Percentiles rank a stretch among this genome's conserved stretches.
phyloP scores from a whole-genome alignment of 2,888 invertebrate genomes.

The Papilio elwesi region DNA sequence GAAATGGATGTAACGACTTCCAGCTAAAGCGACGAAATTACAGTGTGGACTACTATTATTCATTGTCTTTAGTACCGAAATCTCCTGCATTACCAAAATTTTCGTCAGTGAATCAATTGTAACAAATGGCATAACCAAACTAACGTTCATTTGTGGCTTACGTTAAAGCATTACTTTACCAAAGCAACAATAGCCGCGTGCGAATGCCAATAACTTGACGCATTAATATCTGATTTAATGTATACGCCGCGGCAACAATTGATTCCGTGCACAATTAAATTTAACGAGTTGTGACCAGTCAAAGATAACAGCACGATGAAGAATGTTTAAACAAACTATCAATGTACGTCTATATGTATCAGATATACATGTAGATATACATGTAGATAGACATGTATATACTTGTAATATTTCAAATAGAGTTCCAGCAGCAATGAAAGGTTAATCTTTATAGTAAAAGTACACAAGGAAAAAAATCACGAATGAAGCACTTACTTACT shows the following conservation, averaged over 20 bases:
- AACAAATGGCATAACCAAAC: neutral
- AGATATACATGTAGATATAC: neutral
- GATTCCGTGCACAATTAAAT: slow-evolving; percentile 34
- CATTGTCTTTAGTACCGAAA: no score
- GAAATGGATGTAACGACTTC: no score
- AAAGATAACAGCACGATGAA: slow-evolving; percentile 21
- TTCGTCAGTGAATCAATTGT: neutral
- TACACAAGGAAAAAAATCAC: neutral
- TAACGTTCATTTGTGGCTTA: neutral
- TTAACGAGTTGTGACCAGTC: slow-evolving; percentile 34
- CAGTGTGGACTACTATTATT: no score
- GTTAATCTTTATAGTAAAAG: neutral
- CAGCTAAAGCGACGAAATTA: no score
- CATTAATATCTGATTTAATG: slow-evolving; percentile 32
- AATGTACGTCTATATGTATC: neutral
- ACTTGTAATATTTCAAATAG: neutral
- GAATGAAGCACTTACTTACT: no score
- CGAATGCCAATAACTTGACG: slow-evolving; percentile 23
- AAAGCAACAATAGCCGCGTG: slow-evolving; percentile 21
- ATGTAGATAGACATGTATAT: no score
- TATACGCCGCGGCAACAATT: slow-evolving; percentile 31
- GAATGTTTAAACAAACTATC: slow-evolving; percentile 19
- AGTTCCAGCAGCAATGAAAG: neutral
- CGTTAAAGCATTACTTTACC: neutral
- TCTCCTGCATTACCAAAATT: no score